Percentiles rank a stretch among this genome's conserved stretches.
phyloP scores from a whole-genome alignment of 2,888 invertebrate genomes.

The Azorinus chamasolen region DNA sequence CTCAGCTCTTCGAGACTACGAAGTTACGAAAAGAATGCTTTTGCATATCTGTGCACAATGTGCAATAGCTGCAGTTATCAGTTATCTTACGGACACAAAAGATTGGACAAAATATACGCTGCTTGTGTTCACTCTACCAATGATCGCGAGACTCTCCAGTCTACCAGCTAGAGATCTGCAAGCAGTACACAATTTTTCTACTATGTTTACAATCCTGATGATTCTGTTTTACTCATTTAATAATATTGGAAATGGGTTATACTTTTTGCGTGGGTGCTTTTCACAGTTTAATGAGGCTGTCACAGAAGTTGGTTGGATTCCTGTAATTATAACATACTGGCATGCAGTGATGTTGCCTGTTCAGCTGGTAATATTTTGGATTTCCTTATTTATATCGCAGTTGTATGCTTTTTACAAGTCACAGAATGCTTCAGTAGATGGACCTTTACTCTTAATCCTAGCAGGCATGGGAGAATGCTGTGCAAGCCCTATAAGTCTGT shows the following conservation, averaged over 20 bases:
- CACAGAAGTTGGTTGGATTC: slow-evolving; percentile 84
- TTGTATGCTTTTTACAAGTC: slow-evolving; percentile 83
- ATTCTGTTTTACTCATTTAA: slow-evolving; percentile 86
- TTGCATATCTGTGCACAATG: slow-evolving; percentile 85
- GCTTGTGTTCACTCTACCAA: slow-evolving; percentile 87
- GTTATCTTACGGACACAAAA: slow-evolving; percentile 86
- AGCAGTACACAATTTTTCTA: slow-evolving; percentile 87
- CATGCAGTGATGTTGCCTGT: slow-evolving; percentile 87
- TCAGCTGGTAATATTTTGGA: slow-evolving; percentile 88
- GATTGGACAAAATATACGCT: slow-evolving; percentile 84
- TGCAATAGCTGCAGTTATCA: slow-evolving; percentile 83
- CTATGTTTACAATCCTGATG: slow-evolving; percentile 86
- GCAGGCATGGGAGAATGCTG: slow-evolving; percentile 86
- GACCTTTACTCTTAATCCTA: slow-evolving; percentile 85
- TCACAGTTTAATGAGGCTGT: slow-evolving; percentile 75
- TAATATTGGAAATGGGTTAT: slow-evolving; percentile 84
- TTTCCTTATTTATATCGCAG: slow-evolving; percentile 86
- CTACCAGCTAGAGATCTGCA: slow-evolving; percentile 85
- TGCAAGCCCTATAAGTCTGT: slow-evolving; percentile 87
- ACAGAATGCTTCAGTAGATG: slow-evolving; percentile 81
- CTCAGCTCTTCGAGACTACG: slow-evolving; percentile 73
- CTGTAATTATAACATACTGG: slow-evolving; percentile 85
- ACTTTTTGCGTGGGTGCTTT: slow-evolving; percentile 79
- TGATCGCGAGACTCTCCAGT: slow-evolving; percentile 87
- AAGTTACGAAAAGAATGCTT: slow-evolving; percentile 81